Evolutionary conservation across 2,797 vertebrate species (phyloP).

Genomic region (Sandelia bainsii): DNA sequence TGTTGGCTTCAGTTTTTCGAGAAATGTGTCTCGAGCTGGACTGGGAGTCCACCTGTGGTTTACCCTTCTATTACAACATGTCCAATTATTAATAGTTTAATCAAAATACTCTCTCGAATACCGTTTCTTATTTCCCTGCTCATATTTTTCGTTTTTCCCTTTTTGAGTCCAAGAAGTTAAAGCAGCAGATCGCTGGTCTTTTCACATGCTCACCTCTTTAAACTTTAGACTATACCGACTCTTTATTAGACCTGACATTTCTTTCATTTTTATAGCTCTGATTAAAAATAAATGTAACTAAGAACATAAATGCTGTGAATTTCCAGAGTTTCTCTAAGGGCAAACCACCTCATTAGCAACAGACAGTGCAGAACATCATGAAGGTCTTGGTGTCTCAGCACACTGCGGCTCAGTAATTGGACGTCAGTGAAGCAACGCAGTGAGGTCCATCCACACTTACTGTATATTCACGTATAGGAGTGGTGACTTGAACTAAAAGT

Average conservation of each 20-base stretch:
- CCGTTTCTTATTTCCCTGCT: background rate
- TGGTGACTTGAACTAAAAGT: background rate
- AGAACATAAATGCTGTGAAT: background rate
- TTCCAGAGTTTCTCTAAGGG: background rate
- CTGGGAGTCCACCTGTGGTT: too few species aligned
- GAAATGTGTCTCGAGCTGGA: too few species aligned
- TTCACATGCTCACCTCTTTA: background rate
- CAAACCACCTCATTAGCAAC: slow-evolving; percentile 5
- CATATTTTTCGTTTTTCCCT: background rate
- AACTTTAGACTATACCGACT: background rate
- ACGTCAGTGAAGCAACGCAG: background rate
- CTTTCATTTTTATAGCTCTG: background rate
- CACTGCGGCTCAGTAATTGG: slow-evolving; percentile 8
- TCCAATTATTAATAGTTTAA: background rate
- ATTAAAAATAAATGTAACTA: background rate
- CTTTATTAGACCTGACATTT: background rate
- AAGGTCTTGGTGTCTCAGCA: background rate
- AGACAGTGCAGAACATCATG: background rate
- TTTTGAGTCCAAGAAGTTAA: too few species aligned
- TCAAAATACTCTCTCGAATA: background rate
- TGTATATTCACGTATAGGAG: background rate
- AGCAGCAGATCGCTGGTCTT: background rate
- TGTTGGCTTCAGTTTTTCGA: too few species aligned
- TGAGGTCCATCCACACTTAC: background rate
- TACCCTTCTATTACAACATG: background rate